Percentiles rank a stretch among this genome's conserved stretches.
Evolutionary conservation across 2,113 vertebrate genomes (phyloP).

Genomic region (Hemicordylus capensis): DNA sequence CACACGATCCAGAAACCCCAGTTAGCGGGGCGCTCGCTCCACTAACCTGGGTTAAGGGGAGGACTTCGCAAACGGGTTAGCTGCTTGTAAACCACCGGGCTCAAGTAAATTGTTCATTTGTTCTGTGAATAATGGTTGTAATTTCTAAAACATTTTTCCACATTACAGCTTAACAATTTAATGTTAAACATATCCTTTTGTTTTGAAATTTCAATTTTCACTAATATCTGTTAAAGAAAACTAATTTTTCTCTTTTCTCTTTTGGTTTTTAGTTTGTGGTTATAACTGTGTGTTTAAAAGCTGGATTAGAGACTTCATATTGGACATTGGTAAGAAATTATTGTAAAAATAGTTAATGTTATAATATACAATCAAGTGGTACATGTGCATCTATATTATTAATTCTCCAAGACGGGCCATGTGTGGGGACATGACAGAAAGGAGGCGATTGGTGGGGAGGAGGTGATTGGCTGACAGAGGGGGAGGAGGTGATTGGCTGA

Average conservation of each 20-base stretch:
- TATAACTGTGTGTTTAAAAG: constrained; percentile 99
- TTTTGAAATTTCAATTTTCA: not conserved
- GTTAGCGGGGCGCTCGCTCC: too few relatives aligned
- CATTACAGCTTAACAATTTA: not conserved
- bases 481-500: too few relatives aligned
- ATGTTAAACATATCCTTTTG: not conserved
- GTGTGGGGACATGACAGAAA: too few relatives aligned
- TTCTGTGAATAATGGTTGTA: not conserved
- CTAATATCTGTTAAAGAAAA: not conserved
- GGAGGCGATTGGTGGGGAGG: too few relatives aligned
- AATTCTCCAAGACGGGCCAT: too few relatives aligned
- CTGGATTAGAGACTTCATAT: constrained; percentile 94
- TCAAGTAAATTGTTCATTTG: not conserved
- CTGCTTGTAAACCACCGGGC: too few relatives aligned
- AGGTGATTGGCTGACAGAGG: too few relatives aligned
- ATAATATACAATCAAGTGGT: not conserved
- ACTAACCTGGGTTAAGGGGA: too few relatives aligned
- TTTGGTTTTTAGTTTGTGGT: constrained; percentile 95
- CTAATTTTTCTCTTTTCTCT: constrained; percentile 54
- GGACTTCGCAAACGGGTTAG: too few relatives aligned
- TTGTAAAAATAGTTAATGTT: constrained; percentile 2
- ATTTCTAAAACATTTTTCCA: not conserved
- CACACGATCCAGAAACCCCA: too few relatives aligned
- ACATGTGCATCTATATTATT: not conserved
- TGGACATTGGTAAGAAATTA: constrained; percentile 91